phyloP scores from a whole-genome alignment of 2,797 vertebrate species.

The Xenops minutus region DNA sequence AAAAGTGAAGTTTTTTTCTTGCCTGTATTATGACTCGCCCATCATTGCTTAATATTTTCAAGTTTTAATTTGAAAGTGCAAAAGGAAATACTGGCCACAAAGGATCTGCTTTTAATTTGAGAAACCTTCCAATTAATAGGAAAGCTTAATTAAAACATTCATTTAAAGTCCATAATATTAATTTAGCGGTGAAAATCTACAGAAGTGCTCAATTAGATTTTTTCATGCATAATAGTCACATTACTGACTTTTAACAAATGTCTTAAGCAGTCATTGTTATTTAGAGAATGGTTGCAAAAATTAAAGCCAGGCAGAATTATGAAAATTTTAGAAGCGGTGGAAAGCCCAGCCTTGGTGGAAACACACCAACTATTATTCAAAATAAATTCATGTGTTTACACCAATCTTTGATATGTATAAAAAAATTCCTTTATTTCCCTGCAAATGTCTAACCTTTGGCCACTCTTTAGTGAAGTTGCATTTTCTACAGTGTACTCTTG shows the following conservation, averaged over 20 bases:
- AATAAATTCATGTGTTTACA: background rate
- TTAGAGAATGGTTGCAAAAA: slow-evolving; percentile 21
- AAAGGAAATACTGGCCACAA: slow-evolving; percentile 62
- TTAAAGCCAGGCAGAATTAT: background rate
- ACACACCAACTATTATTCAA: background rate
- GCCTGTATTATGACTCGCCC: background rate
- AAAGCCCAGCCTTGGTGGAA: background rate
- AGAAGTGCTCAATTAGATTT: slow-evolving; percentile 44
- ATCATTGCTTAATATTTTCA: slow-evolving; percentile 22
- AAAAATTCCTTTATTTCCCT: background rate
- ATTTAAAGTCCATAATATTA: slow-evolving; percentile 72
- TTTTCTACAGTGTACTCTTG: slow-evolving; percentile 34
- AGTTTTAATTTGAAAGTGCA: slow-evolving; percentile 57
- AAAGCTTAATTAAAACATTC: slow-evolving; percentile 73
- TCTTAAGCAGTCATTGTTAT: background rate
- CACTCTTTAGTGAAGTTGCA: slow-evolving; percentile 30
- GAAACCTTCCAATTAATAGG: slow-evolving; percentile 67
- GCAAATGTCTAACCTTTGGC: slow-evolving; percentile 20
- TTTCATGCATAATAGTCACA: slow-evolving; percentile 57
- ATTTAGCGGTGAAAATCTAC: slow-evolving; percentile 58
- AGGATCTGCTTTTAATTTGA: slow-evolving; percentile 56
- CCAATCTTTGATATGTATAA: background rate
- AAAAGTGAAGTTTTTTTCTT: slow-evolving; percentile 15
- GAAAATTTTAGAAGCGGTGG: background rate
- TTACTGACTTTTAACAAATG: slow-evolving; percentile 58